Base-by-base conservation (phyloP, 2,113 vertebrate species). In the Chionis minor region DNA sequence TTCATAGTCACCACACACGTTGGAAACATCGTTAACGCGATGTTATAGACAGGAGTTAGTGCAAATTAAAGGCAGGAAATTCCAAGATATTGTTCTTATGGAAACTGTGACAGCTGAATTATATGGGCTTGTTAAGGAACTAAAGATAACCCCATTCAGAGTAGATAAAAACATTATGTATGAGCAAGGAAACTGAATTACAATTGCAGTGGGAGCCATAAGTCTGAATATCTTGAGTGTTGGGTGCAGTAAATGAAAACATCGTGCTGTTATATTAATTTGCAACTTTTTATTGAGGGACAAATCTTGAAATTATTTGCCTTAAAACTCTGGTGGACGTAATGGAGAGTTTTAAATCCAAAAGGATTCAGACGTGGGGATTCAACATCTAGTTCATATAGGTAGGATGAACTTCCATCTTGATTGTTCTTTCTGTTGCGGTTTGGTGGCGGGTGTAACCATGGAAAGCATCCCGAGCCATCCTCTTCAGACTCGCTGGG, bases 111-210 rank as follows among this genome's bases (percentile, higher is more conserved):
- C 95, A 92, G 91, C 30, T 94, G 91, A 93, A 96, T 97, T 95
- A 91, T 91, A 92, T 92, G 91, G 77, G 72, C 86, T 92, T 94
- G 92, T 93, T 95, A 94, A 91, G 73, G 42, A 93, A 90, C 93
- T 96, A 91, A 94, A 97, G 94, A 96, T 94, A 97, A 96, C 86
- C 51, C 66, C 78, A 91, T 97, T 96, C 89, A 40, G 70, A 96
- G 73, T 72, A 94, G 94, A 94, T 92, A 95, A 97, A 95, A 89
- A 73, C 63, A 73, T 94, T 95, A 91, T 71, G 42, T 93, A 88
- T 81, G 71, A 92, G 66, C 74, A 83, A 86, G 81, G 42, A 97
- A 91, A 96, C 59, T 78, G 92, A 96, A 92, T 90, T 96, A 93
- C 82, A 92, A 28, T 84, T 93, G 86, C 80, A 80, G 54, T 81